Evolutionary conservation across 2,113 vertebrate genomes (phyloP), one percentile per base, ranked within the genome.

Genomic region (Astur gentilis): DNA sequence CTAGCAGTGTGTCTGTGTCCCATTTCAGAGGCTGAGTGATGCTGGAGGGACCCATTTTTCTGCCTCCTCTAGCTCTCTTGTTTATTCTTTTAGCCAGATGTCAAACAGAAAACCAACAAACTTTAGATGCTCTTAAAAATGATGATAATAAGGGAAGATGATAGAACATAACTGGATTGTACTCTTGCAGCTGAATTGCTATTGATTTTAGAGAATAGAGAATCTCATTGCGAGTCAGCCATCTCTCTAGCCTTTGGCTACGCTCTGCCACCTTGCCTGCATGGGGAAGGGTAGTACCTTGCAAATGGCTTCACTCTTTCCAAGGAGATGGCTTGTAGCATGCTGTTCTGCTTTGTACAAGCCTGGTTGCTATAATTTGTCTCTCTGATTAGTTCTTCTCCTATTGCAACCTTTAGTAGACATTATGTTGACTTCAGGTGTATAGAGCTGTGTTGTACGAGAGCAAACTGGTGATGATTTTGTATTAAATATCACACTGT

Each of bases 181-280:
- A 49, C 42, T 81, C 54, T 72, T 73, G 29, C 69, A 92, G 84
- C 67, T 77, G 71, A 94, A 92, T 44, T 87, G 80, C 31, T 87
- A 83, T 92, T 89, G 90, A 92, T 94, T 89, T 92, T 83, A 40
- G 49, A 60, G 64, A 86, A 88, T 21, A 27, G 80, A 64, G 93
- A 70, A 70, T 82, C 44, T 91, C 31, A 36, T 58, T 61, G 45
- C 0, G 6, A 67, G 69, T 45, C 34, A 57, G 47, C 47, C 12
- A 25, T n/a, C 14, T 79, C 54, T 40, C 14, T n/a, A 67, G 79
- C 86, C 47, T 50, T 47, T 0, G 5, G 76, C 18, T 0, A 20
- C 1, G 3, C 49, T 95, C 52, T 62, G 54, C 50, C 36, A 17
- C 76, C 76, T 77, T 79, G 32, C 52, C 29, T 83, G 58, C 5